phyloP scores from a whole-genome alignment of 2,113 vertebrate genomes.

The Hippocampus barbouri region DNA sequence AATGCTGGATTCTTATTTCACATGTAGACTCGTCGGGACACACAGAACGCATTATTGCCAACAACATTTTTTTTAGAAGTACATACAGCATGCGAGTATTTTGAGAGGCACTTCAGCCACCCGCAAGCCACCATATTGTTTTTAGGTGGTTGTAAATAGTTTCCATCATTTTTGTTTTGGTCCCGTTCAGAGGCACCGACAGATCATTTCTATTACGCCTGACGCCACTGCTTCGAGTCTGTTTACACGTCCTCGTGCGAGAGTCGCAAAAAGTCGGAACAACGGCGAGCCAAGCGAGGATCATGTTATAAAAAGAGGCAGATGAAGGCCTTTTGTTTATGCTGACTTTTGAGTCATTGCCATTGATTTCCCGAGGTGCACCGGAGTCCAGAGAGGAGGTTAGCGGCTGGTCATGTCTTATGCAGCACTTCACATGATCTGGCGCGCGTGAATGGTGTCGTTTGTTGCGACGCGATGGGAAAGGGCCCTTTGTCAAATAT shows the following conservation, averaged over 20 bases:
- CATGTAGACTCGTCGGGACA: too few species aligned
- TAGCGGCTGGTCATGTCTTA: slow-evolving; percentile 56
- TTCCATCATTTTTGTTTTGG: slow-evolving; percentile 48
- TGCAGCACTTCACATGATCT: slow-evolving; percentile 64
- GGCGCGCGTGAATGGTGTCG: slow-evolving; percentile 55
- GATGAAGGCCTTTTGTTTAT: slow-evolving; percentile 55
- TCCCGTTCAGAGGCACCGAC: slow-evolving; percentile 40
- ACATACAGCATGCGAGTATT: too few species aligned
- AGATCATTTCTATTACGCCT: slow-evolving; percentile 42
- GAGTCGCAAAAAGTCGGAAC: slow-evolving; percentile 17
- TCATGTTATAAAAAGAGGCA: slow-evolving; percentile 37
- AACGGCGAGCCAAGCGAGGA: slow-evolving; percentile 33
- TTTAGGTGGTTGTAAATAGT: slow-evolving; percentile 36
- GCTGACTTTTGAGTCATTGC: slow-evolving; percentile 39
- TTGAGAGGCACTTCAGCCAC: slow-evolving; percentile 7
- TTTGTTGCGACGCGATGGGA: slow-evolving; percentile 52
- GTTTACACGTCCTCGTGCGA: slow-evolving; percentile 32
- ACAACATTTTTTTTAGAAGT: too few species aligned
- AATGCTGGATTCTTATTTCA: too few species aligned
- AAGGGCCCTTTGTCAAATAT: slow-evolving; percentile 39
- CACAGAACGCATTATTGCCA: too few species aligned
- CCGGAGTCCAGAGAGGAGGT: slow-evolving; percentile 42
- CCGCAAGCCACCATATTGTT: slow-evolving; percentile 27
- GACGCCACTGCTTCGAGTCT: slow-evolving; percentile 33
- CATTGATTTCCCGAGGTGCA: slow-evolving; percentile 49